Evolutionary conservation across 1,140 invertebrate species (phyloP).

Genomic region (Drosophila oshimai): DNA sequence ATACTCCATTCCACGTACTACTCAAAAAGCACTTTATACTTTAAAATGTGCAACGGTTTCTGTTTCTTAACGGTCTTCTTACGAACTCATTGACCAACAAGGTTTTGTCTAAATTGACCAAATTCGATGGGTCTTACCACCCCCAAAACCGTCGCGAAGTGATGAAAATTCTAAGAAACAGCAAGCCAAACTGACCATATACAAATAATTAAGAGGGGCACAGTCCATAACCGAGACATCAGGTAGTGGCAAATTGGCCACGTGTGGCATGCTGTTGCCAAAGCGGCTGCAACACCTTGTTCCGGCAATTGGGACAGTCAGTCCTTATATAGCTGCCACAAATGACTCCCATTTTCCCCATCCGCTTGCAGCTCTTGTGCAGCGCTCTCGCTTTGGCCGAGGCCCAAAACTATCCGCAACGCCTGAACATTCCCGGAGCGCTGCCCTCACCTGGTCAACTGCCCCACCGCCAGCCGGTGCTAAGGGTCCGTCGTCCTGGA

Average conservation of each 20-base stretch:
- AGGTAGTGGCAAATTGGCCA: constrained; percentile 21
- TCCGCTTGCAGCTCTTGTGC: constrained; percentile 49
- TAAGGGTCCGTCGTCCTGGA: constrained; percentile 83
- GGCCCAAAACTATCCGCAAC: constrained; percentile 84
- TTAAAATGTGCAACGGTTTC: too few relatives aligned
- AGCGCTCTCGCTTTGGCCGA: constrained; percentile 58
- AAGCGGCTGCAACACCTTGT: constrained; percentile 2
- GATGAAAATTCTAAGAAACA: constrained; percentile 13
- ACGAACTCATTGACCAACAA: background rate
- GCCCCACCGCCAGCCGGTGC: constrained; percentile 82
- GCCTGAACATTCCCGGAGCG: constrained; percentile 86
- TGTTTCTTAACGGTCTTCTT: too few relatives aligned
- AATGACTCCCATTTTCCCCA: constrained; percentile 3
- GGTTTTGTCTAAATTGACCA: background rate
- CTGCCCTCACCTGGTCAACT: constrained; percentile 82
- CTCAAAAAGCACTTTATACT: too few relatives aligned
- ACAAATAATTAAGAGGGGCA: constrained; percentile 36
- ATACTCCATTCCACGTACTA: too few relatives aligned
- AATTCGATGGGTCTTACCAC: background rate
- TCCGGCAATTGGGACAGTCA: background rate
- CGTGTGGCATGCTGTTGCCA: constrained; percentile 24
- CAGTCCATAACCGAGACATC: constrained; percentile 3
- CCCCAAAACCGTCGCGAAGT: background rate
- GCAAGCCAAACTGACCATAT: background rate
- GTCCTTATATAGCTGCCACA: constrained; percentile 16